Evolutionary conservation across 2,888 invertebrate genomes (phyloP).

Genomic region (Synanthedon tipuliformis): DNA sequence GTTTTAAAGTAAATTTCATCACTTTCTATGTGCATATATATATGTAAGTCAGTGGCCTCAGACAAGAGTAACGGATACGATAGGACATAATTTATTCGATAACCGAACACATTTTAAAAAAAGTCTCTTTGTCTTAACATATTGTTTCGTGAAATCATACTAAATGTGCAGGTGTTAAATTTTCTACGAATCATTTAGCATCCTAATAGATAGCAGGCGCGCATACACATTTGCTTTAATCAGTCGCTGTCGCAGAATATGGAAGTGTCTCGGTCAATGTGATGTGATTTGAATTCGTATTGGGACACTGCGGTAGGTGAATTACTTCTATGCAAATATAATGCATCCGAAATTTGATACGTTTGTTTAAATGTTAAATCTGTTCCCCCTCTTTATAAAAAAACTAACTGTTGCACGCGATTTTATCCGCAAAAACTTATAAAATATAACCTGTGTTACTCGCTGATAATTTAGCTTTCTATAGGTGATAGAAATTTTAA

Average conservation of each 20-base stretch:
- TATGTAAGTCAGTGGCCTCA: too few species aligned
- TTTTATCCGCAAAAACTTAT: too few species aligned
- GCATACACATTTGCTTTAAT: conserved; percentile 37
- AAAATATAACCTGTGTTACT: too few species aligned
- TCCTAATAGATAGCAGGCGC: conserved; percentile 32
- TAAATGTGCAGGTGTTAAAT: conserved; percentile 19
- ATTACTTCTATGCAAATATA: neutral
- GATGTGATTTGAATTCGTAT: conserved; percentile 27
- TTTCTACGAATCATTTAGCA: conserved; percentile 50
- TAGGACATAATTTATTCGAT: neutral
- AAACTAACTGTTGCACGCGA: too few species aligned
- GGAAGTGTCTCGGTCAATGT: conserved; percentile 13
- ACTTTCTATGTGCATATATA: too few species aligned
- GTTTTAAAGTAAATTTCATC: too few species aligned
- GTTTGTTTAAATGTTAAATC: too few species aligned
- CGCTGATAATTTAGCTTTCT: too few species aligned
- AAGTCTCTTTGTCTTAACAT: neutral
- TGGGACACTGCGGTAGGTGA: conserved; percentile 4
- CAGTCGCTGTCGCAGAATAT: conserved; percentile 16
- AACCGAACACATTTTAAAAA: neutral
- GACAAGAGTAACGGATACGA: neutral
- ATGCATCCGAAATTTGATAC: too few species aligned
- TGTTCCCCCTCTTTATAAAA: too few species aligned
- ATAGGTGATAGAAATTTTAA: too few species aligned
- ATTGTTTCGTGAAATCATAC: neutral